Base-by-base conservation (phyloP, 2,113 vertebrate species). In the Mellivora capensis region DNA sequence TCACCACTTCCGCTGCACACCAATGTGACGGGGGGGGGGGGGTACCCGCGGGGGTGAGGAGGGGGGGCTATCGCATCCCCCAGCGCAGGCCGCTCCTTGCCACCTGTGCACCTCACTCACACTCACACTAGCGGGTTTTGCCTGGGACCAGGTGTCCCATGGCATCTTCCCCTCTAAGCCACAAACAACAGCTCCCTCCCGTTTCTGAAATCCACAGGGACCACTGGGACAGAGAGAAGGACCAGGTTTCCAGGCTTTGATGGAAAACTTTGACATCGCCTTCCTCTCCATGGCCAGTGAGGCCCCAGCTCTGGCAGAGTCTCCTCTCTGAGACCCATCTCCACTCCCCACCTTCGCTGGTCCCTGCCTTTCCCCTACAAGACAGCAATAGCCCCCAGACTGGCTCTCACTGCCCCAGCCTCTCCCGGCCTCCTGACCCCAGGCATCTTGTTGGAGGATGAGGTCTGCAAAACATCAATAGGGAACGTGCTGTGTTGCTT, bases 61-160 rank as follows among this genome's bases (percentile, higher is more conserved):
- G 7, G 29, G 74, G 74, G 0, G 15, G 34, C 23, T 29, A 10
- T 0, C n/a, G 37, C 1, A 9, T 21, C 67, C 7, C 11, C 29
- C 23, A 14, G 42, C 0, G 3, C 27, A 37, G 69, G 49, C 34
- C 1, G 3, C n/a, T 62, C 64, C 77, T 62, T 6, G 54, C 54
- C 29, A 62, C n/a, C 31, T 2, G 2, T 2, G 29, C 6, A 27
- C 27, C 21, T 67, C 44, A 7, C 54, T 80, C 44, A 25, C 29
- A 39, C 25, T 31, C 54, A 39, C 44, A 42, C 77, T 27, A 7
- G 2, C 0, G 4, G 54, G 17, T 39, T 80, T 18, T 31, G 67
- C 42, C 42, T 42, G 54, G 23, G 27, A 83, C 29, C 29, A 61
- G 23, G 20, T 21, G 54, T 47, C 64, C 52, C 5, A 18, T 18